Conservation (phyloP, 2,113 vertebrate genomes). For the Athene cunicularia region DNA sequence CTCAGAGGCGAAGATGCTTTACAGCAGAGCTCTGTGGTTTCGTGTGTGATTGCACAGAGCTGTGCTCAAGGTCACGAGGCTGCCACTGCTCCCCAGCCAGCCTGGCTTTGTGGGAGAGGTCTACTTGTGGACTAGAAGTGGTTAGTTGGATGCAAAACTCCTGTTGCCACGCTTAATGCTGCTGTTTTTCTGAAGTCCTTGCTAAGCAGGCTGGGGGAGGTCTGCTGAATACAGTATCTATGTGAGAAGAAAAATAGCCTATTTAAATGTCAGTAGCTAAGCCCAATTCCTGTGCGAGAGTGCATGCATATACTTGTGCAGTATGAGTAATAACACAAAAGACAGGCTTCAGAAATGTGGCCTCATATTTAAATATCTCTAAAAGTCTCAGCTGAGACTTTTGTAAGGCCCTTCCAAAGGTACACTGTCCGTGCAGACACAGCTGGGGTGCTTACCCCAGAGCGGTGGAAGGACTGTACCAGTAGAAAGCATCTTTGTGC, state of each 20-base stretch:
- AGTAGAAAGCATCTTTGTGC: background rate
- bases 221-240: background rate
- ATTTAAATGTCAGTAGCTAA: conserved; percentile 58
- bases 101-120: background rate
- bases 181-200: background rate
- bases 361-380: background rate
- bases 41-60: background rate
- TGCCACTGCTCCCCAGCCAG: background rate
- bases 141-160: background rate
- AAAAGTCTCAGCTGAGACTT: background rate
- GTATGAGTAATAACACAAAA: conserved; percentile 36
- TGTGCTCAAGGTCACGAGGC: background rate
- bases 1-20: background rate
- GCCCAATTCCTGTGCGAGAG: background rate
- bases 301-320: background rate
- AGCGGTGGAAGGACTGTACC: background rate
- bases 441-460: background rate
- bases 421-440: fast-evolving
- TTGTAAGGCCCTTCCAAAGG: background rate
- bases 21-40: conserved; percentile 8
- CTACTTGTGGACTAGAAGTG: background rate
- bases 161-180: background rate
- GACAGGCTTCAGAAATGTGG: conserved; percentile 5
- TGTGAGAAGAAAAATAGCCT: conserved; percentile 54
- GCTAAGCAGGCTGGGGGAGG: conserved; percentile 44